These are phyloP conservation scores for Xiphorhynchus erythropygius DNA, from an alignment of 2,797 vertebrate genomes.

Conservation along the genomic window DNA sequence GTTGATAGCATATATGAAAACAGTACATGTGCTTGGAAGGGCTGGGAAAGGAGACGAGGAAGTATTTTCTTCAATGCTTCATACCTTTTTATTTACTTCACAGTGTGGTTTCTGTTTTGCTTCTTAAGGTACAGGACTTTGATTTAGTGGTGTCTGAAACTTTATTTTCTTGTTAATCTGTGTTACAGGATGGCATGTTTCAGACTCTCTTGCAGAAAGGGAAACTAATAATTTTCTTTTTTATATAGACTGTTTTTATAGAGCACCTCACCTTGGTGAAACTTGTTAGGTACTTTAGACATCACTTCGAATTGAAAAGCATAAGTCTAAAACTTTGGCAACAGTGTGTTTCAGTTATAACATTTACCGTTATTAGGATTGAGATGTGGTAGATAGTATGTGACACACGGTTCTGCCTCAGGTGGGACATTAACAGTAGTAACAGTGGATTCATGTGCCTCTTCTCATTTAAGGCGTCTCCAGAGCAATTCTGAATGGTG, in stretches of 20 bases:
- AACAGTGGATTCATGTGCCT: background rate
- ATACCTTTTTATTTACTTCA: background rate
- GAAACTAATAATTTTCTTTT: background rate
- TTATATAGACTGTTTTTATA: background rate
- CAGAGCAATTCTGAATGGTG: conserved; percentile 85
- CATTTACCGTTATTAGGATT: background rate
- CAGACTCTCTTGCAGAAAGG: background rate
- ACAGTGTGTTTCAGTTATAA: background rate
- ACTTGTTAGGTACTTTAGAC: background rate
- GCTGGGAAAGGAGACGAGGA: background rate
- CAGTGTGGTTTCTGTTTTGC: background rate
- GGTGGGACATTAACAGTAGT: background rate
- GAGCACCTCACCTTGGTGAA: background rate
- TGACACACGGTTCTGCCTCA: background rate
- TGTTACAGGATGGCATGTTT: background rate
- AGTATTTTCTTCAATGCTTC: background rate
- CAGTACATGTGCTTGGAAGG: background rate
- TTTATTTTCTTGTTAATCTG: background rate
- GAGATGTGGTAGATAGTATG: background rate
- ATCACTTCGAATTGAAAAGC: background rate
- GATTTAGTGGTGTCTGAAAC: background rate
- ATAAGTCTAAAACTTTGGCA: background rate
- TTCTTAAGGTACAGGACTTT: background rate
- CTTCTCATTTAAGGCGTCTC: conserved; percentile 84
- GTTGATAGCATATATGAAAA: background rate